Base-by-base conservation (phyloP, 2,888 invertebrate species). In the Siphlonurus alternatus region DNA sequence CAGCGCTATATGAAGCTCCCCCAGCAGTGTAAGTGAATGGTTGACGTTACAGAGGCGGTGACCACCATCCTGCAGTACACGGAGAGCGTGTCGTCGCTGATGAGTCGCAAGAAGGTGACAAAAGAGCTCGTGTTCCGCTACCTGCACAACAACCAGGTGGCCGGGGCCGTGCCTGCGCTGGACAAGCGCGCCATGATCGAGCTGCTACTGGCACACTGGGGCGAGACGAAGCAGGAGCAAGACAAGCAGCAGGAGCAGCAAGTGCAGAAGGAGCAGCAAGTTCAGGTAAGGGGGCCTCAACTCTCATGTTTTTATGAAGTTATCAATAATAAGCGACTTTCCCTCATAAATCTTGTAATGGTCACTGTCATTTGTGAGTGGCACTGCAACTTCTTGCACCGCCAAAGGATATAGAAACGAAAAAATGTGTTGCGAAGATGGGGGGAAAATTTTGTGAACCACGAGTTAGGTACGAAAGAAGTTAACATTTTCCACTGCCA, bases 101-200 rank as follows among this genome's bases (percentile, higher is more conserved):
- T 84, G 2, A 77, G 75, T 64, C 75, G 82, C 66, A 79, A 79
- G 66, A 71, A 73, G 22, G 72, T 84, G 1, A 81, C 81, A 0
- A 51, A 61, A 51, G 51, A 3, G n/a, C 10, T n/a, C 3, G 19
- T 25, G 7, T 7, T 51, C 51, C 51, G 54, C 18, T 23, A 18
- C 18, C 2, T 3, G 10, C 2, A 20, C 20, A 1, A 25, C 3
- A 20, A 20, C 15, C 5, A 25, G 10, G 51, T 38, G 1, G 20
- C n/a, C 7, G 61, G 61, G 1, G 15, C 20, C 5, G 5, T 7
- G 7, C 56, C 56, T 10, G n/a, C 19, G 5, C 7, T 56, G n/a
- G 22, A n/a, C n/a, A 56, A 56, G 22, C 5, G 7, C 5, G 22
- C n/a, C 7, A 56, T 56, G 56, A 56, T 56, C n/a, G 22, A n/a